Conservation (phyloP, 2,888 invertebrate genomes). For the Agapostemon virescens region DNA sequence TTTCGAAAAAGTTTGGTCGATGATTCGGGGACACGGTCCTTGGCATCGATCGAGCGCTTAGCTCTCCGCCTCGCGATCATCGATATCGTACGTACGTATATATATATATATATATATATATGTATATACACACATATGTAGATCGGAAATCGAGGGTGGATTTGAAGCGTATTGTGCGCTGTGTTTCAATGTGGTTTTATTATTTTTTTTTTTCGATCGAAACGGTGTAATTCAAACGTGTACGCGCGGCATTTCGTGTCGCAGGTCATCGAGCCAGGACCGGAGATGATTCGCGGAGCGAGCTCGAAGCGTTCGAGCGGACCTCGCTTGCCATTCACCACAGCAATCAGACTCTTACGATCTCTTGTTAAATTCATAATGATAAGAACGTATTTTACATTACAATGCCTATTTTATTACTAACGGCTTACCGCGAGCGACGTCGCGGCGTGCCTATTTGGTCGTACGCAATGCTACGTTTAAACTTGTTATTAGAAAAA, state of each 20-base stretch:
- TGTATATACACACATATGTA: too few relatives aligned
- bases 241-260: constrained; percentile 10
- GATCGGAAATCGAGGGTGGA: constrained; percentile 38
- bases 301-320: constrained; percentile 62
- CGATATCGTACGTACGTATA: neutral
- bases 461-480: constrained; percentile 79
- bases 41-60: neutral
- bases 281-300: constrained; percentile 29
- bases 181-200: neutral
- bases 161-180: neutral
- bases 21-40: constrained; percentile 37
- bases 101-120: too few relatives aligned
- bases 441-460: constrained; percentile 75
- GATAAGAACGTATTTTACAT: constrained; percentile 76
- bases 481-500: constrained; percentile 78
- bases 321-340: constrained; percentile 66
- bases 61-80: constrained; percentile 18
- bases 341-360: constrained; percentile 73
- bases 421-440: constrained; percentile 72
- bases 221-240: neutral
- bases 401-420: constrained; percentile 73
- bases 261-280: constrained; percentile 11
- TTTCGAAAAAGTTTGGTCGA: constrained; percentile 49
- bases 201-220: neutral
- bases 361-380: constrained; percentile 70